These are phyloP conservation scores for Lamprotornis superbus DNA, from an alignment of 2,113 vertebrate genomes.

Conservation along the genomic window DNA sequence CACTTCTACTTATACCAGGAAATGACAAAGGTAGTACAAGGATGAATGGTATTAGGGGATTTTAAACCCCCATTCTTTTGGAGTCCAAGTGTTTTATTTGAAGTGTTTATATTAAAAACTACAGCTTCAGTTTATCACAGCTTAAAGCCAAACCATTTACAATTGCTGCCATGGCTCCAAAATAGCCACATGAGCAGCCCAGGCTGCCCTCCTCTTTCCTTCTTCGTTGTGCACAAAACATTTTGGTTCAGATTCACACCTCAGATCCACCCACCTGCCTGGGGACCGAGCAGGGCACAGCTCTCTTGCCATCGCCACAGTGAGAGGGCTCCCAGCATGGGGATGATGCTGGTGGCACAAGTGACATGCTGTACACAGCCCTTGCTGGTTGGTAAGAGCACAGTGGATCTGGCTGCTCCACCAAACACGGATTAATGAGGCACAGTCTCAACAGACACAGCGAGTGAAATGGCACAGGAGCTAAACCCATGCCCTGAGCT, in stretches of 20 bases:
- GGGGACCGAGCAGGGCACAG: background rate
- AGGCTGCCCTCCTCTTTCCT: background rate
- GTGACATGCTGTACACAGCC: accelerated
- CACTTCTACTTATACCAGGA: background rate
- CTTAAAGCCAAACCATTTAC: background rate
- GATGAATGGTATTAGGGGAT: background rate
- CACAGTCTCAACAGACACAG: accelerated
- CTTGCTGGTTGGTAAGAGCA: background rate
- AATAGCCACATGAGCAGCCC: accelerated
- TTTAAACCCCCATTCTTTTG: background rate
- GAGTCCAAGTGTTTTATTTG: background rate
- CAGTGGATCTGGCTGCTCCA: accelerated
- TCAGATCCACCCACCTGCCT: background rate
- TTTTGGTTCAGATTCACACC: background rate
- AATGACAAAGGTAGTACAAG: background rate
- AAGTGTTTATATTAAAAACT: background rate
- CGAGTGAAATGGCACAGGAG: background rate
- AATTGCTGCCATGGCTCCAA: background rate
- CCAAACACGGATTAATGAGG: accelerated
- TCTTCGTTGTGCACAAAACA: background rate
- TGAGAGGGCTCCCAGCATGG: accelerated
- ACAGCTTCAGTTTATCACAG: background rate
- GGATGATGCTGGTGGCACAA: background rate
- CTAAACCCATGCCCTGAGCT: background rate
- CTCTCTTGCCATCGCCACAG: accelerated